Conservation (phyloP, 2,888 invertebrate genomes). For the Orchesellides sinensis region DNA sequence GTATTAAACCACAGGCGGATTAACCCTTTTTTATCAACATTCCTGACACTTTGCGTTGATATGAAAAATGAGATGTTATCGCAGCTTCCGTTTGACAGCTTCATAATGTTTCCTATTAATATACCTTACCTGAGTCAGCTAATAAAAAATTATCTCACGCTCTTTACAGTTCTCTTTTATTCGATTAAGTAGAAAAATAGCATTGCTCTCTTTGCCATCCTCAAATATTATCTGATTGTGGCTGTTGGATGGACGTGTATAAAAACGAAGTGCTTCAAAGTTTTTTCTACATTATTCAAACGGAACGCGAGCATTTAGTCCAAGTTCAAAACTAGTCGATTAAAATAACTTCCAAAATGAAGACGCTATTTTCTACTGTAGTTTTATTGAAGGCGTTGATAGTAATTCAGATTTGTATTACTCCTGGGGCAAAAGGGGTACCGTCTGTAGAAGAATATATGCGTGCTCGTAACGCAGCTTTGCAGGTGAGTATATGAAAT, state of each 20-base stretch:
- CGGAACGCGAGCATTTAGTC: neutral
- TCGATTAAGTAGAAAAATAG: too few species aligned
- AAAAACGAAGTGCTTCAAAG: neutral
- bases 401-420: too few species aligned
- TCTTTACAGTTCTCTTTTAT: constrained; percentile 1
- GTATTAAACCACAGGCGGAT: too few species aligned
- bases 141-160: neutral
- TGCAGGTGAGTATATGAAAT: constrained; percentile 51
- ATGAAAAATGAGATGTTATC: neutral
- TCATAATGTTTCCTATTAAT: neutral
- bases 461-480: constrained; percentile 27
- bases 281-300: neutral
- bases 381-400: too few species aligned
- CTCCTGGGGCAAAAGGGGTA: constrained; percentile 12
- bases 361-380: too few species aligned
- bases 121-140: too few species aligned
- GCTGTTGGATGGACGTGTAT: too few species aligned
- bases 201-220: too few species aligned
- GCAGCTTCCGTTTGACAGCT: neutral
- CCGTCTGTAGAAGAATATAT: constrained; percentile 67
- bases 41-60: too few species aligned
- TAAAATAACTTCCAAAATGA: too few species aligned
- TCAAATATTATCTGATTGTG: too few species aligned
- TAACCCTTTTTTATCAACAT: too few species aligned
- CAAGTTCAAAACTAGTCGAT: neutral